These are phyloP conservation scores for Xanthostigma xanthostigma DNA, from an alignment of 2,888 invertebrate species.

Conservation along the genomic window DNA sequence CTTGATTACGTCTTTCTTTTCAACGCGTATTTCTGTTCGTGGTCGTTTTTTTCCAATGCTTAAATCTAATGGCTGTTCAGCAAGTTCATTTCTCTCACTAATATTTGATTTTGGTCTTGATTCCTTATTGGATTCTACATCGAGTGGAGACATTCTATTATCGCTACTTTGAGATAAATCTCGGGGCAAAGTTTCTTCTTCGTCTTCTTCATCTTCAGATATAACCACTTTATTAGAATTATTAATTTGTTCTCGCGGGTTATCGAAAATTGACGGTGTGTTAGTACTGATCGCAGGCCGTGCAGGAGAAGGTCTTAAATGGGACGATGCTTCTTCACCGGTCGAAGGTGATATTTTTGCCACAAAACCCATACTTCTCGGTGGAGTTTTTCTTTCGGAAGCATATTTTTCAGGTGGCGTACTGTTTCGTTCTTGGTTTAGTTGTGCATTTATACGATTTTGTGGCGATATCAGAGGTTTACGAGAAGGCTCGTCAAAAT, in stretches of 20 bases:
- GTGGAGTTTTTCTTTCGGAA: slow-evolving; percentile 30
- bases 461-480: too few relatives aligned
- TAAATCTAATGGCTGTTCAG: slow-evolving; percentile 61
- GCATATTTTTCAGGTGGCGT: slow-evolving; percentile 10
- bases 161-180: slow-evolving; percentile 20
- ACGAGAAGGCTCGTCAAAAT: too few relatives aligned
- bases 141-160: slow-evolving; percentile 31
- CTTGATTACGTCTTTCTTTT: slow-evolving; percentile 2
- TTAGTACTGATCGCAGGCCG: slow-evolving; percentile 31
- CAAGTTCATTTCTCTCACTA: slow-evolving; percentile 26
- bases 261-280: slow-evolving; percentile 17
- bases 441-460: slow-evolving; percentile 1
- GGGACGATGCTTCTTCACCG: slow-evolving; percentile 47
- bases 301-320: slow-evolving; percentile 49
- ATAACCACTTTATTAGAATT: slow-evolving; percentile 11
- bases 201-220: slow-evolving; percentile 18
- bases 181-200: slow-evolving; percentile 7
- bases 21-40: slow-evolving; percentile 18
- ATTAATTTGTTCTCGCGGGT: slow-evolving; percentile 22
- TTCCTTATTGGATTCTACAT: slow-evolving; percentile 20
- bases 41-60: slow-evolving; percentile 43
- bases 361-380: slow-evolving; percentile 28
- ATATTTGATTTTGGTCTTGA: slow-evolving; percentile 20
- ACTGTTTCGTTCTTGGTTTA: slow-evolving; percentile 12
- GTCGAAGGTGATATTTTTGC: slow-evolving; percentile 50